Conservation (phyloP, 2,113 vertebrate species). For the Trogon melanurus region DNA sequence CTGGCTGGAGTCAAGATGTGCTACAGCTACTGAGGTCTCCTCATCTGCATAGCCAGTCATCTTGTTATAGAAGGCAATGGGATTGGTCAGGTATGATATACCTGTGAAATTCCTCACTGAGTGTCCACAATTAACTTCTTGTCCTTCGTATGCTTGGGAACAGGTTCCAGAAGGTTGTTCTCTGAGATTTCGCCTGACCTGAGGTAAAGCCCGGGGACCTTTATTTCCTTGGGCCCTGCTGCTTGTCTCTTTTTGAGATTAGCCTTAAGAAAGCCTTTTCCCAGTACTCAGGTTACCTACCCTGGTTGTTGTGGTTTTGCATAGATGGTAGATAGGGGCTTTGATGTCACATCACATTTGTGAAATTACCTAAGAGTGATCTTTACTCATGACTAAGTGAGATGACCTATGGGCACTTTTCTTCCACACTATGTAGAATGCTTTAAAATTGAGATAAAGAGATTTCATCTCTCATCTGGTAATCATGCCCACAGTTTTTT, state of each 20-base stretch:
- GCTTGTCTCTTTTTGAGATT: neutral
- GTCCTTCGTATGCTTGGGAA: neutral
- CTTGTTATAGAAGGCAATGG: neutral
- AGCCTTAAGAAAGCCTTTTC: neutral
- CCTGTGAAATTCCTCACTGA: neutral
- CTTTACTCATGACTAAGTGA: neutral
- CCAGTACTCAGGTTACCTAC: neutral
- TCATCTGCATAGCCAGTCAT: neutral
- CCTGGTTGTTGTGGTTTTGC: neutral
- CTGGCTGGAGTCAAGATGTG: neutral
- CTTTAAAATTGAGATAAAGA: neutral
- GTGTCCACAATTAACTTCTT: neutral
- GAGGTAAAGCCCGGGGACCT: neutral
- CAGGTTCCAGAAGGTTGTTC: neutral
- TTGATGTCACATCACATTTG: neutral
- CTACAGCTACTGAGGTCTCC: neutral
- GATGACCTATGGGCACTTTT: neutral
- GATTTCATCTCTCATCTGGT: neutral
- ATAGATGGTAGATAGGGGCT: neutral
- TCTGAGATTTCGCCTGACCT: neutral
- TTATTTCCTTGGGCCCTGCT: neutral
- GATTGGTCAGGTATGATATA: neutral
- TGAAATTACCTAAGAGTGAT: neutral
- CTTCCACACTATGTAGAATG: neutral
- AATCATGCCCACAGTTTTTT: neutral